Percentiles rank a stretch among this genome's conserved stretches.
These are phyloP conservation scores for Fabriciana adippe DNA, from an alignment of 2,888 invertebrate genomes.

Conservation along the genomic window DNA sequence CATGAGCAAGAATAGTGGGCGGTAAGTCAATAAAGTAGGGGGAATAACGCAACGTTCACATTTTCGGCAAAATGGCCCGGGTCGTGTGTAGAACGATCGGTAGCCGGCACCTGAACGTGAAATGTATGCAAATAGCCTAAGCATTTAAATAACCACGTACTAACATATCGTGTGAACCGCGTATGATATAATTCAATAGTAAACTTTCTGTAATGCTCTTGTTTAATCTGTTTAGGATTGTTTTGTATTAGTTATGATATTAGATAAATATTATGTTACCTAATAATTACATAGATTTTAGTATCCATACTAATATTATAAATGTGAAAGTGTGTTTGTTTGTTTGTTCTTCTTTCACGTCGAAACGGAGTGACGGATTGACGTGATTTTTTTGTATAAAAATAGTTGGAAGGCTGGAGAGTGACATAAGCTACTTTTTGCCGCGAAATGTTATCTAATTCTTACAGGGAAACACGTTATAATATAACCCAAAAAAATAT, in stretches of 20 bases:
- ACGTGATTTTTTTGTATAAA: no score
- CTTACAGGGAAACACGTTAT: no score
- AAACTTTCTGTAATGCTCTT: slow-evolving; percentile 25
- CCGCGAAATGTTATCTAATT: no score
- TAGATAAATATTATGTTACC: background rate
- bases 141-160: slow-evolving; percentile 44
- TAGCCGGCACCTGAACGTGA: slow-evolving; percentile 39
- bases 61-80: slow-evolving; percentile 39
- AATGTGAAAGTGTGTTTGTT: no score
- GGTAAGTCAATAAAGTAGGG: slow-evolving; percentile 44
- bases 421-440: no score
- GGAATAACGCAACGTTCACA: slow-evolving; percentile 38
- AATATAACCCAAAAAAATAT: no score
- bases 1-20: slow-evolving; percentile 34
- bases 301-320: no score
- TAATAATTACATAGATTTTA: background rate
- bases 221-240: slow-evolving; percentile 24
- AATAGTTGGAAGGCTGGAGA: no score
- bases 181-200: slow-evolving; percentile 30
- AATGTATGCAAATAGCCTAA: slow-evolving; percentile 54
- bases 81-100: slow-evolving; percentile 38
- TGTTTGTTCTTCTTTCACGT: no score
- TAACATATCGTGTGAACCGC: slow-evolving; percentile 28
- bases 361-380: no score
- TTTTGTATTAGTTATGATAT: slow-evolving; percentile 14